Conservation (phyloP, 2,113 vertebrate species). For the Lampris incognitus region DNA sequence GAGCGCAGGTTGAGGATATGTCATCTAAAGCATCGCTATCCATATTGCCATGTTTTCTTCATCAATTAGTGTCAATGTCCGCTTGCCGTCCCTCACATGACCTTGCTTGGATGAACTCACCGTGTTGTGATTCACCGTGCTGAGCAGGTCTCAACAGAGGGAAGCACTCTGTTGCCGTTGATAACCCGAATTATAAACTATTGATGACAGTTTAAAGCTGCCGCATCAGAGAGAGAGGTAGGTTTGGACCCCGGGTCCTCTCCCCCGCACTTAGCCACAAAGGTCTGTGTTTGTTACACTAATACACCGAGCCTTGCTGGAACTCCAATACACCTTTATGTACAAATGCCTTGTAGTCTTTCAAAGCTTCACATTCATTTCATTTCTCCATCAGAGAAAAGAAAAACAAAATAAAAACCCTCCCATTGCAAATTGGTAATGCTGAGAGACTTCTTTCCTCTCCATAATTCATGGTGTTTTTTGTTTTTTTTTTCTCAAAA, state of each 20-base stretch:
- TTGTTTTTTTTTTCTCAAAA: neutral
- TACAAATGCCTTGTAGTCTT: constrained; percentile 14
- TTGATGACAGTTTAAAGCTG: constrained; percentile 73
- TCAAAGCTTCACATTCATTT: constrained; percentile 28
- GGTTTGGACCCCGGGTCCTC: constrained; percentile 30
- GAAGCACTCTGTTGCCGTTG: constrained; percentile 47
- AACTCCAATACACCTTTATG: constrained; percentile 56
- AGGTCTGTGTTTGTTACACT: constrained; percentile 9
- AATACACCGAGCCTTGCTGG: constrained; percentile 11
- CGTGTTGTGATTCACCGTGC: constrained; percentile 74
- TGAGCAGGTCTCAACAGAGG: constrained; percentile 53
- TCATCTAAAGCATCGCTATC: constrained; percentile 58
- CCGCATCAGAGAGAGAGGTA: constrained; percentile 38
- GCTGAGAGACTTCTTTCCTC: neutral
- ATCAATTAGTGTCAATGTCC: constrained; percentile 68
- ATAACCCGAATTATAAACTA: constrained; percentile 71
- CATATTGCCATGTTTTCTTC: constrained; percentile 69
- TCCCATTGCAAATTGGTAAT: constrained; percentile 7
- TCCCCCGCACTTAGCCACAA: constrained; percentile 29
- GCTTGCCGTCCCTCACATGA: constrained; percentile 54
- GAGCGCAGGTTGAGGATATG: constrained; percentile 69
- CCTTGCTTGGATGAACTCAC: constrained; percentile 70
- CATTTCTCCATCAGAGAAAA: neutral
- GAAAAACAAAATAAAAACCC: neutral
- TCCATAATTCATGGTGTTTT: constrained; percentile 30